Evolutionary conservation across 1,140 invertebrate species (phyloP), one percentile per base, ranked within the genome.

Genomic region (Tigriopus japonicus): DNA sequence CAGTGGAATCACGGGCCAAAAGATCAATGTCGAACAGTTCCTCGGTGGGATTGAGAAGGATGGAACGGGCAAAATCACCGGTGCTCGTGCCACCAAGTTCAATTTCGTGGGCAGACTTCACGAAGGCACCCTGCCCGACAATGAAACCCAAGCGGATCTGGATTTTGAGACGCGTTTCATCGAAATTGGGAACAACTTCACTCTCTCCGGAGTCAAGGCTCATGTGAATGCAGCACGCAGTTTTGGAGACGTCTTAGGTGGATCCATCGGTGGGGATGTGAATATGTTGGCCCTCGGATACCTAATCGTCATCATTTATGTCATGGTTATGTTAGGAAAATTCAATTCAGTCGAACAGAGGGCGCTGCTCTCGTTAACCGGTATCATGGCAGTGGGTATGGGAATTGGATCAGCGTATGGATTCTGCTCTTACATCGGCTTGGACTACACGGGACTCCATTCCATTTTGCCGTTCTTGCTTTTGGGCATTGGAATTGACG

Each of bases 281-380:
- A 78, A 79, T 62, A 82, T 82, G 72, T 68, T 79, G 0, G 71
- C 72, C 14, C 71, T 72, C 51, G 78, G 78, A 9, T 73, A 78
- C 55, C 71, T 70, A 7, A 66, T 79, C 7, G 74, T 80, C 28
- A 71, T 75, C 40, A 63, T 76, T 41, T 79, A 76, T 65, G 74
- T 79, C 10, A 72, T 75, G 56, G 64, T 73, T 2, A 77, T 77
- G 66, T 71, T 80, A 19, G 76, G 78, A 13, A 72, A 71, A 60
- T 76, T 76, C 60, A 78, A 78, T 62, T 55, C 71, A 1, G 67
- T 78, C 0, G 71, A 78, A 56, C 77, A 79, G 62, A 72, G 77
- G 64, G 72, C 74, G 64, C 76, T 76, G 59, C 62, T 80, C 3
- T 75, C 77, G 0, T 53, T 78, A 9, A 68, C 73, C 66, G 77